These are phyloP conservation scores for Valencia hispanica DNA, from an alignment of 2,797 vertebrate species.

Conservation along the genomic window DNA sequence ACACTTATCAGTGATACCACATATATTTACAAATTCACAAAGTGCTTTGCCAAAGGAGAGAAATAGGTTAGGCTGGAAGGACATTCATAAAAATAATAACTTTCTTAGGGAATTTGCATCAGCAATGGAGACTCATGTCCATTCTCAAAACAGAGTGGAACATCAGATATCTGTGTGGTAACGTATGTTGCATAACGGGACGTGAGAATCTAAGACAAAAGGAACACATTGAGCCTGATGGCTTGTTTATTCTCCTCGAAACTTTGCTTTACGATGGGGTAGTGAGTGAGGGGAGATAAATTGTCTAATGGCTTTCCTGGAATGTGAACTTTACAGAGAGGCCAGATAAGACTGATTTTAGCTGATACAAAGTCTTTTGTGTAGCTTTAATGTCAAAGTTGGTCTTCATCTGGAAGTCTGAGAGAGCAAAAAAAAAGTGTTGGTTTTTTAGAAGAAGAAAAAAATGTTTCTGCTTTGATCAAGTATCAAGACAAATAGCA, in stretches of 20 bases:
- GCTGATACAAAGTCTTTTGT: constrained; percentile 47
- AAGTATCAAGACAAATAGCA: background rate
- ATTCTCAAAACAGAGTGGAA: constrained; percentile 24
- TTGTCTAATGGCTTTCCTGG: constrained; percentile 78
- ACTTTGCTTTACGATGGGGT: constrained; percentile 45
- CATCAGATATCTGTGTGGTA: constrained; percentile 10
- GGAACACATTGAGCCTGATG: constrained; percentile 51
- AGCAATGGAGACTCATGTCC: constrained; percentile 26
- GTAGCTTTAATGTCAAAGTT: constrained; percentile 42
- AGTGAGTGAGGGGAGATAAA: constrained; percentile 69
- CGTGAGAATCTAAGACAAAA: constrained; percentile 49
- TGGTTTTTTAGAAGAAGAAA: constrained; percentile 24
- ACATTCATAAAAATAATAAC: background rate
- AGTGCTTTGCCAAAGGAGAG: background rate
- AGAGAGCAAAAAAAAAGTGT: constrained; percentile 27
- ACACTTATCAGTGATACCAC: background rate
- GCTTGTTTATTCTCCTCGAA: constrained; percentile 72
- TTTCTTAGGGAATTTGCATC: background rate
- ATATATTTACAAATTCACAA: background rate
- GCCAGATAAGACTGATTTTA: constrained; percentile 62
- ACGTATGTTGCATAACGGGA: constrained; percentile 47
- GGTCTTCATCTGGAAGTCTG: constrained; percentile 8
- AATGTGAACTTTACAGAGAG: constrained; percentile 73
- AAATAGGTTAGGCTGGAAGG: background rate
- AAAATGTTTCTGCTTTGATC: constrained; percentile 8